phyloP scores from a whole-genome alignment of 2,888 invertebrate species.

The Amphiduros pacificus region DNA sequence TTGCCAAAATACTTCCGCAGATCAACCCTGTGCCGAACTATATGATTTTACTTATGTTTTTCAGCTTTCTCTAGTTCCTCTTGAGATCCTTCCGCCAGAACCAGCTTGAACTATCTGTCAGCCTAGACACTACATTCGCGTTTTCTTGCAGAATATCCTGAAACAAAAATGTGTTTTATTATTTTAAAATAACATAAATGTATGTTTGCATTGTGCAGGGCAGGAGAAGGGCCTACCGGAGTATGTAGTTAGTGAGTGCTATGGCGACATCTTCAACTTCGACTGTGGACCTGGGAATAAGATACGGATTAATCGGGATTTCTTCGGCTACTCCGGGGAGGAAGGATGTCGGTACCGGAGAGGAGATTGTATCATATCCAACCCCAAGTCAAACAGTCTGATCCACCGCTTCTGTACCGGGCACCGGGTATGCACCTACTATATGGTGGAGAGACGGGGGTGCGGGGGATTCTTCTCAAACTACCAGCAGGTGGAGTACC shows the following conservation, averaged over 20 bases:
- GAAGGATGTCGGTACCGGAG: slow-evolving; percentile 33
- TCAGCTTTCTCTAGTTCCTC: too few species aligned
- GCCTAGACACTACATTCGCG: too few species aligned
- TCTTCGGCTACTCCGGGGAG: slow-evolving; percentile 45
- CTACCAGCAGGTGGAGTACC: slow-evolving; percentile 54
- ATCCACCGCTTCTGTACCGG: slow-evolving; percentile 45
- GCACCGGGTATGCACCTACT: slow-evolving; percentile 41
- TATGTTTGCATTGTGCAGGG: slow-evolving; percentile 1
- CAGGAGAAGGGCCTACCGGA: slow-evolving; percentile 17
- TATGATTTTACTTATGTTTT: too few species aligned
- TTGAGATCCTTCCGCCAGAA: too few species aligned
- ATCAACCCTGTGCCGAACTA: too few species aligned
- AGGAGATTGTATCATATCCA: slow-evolving; percentile 25
- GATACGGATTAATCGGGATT: slow-evolving; percentile 45
- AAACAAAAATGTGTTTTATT: too few species aligned
- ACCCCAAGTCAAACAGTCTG: slow-evolving; percentile 37
- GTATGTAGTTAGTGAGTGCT: slow-evolving; percentile 27
- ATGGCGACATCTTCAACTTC: slow-evolving; percentile 36
- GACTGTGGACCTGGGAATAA: slow-evolving; percentile 45
- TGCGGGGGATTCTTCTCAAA: slow-evolving; percentile 32
- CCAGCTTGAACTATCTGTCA: too few species aligned
- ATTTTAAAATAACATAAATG: neutral
- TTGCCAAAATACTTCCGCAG: too few species aligned
- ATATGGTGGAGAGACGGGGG: slow-evolving; percentile 30
- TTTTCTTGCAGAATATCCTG: too few species aligned